A percentile compares a stretch with the other conserved stretches of the same genome.
phyloP scores from a whole-genome alignment of 2,888 invertebrate species.

The Cancer borealis region DNA sequence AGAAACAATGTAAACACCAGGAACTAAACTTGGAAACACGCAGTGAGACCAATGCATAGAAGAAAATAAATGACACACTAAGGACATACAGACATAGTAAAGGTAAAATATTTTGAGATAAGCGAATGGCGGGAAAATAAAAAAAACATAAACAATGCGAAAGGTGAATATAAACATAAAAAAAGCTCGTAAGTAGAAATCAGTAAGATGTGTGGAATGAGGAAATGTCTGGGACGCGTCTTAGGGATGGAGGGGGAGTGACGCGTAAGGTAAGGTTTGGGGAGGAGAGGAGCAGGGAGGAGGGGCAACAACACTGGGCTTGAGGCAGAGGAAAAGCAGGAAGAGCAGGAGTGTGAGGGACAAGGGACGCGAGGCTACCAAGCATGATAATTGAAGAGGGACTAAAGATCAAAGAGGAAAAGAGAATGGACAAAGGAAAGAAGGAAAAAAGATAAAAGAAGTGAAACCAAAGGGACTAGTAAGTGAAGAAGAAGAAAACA shows the following conservation, averaged over 20 bases:
- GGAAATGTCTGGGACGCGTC: constrained; percentile 21
- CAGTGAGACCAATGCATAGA: neutral
- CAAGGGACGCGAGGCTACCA: neutral
- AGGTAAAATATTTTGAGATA: no score
- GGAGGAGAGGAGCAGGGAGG: neutral
- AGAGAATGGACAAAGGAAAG: neutral
- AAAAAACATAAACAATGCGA: neutral
- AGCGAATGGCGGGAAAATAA: no score
- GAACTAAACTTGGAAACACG: neutral
- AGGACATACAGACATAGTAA: neutral
- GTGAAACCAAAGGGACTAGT: constrained; percentile 22
- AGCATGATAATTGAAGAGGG: constrained; percentile 29
- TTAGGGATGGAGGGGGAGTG: neutral
- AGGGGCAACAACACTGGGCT: neutral
- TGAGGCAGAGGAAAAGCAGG: constrained; percentile 17
- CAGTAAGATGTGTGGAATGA: neutral
- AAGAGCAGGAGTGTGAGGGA: neutral
- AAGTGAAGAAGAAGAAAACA: constrained; percentile 16
- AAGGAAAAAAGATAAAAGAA: neutral
- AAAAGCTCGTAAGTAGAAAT: constrained; percentile 2
- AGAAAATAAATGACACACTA: neutral
- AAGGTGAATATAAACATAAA: neutral
- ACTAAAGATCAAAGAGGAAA: constrained; percentile 20
- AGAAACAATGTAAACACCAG: neutral
- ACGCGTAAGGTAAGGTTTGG: neutral